Evolutionary conservation across 2,888 invertebrate genomes (phyloP).

Genomic region (Heliconius cydno): DNA sequence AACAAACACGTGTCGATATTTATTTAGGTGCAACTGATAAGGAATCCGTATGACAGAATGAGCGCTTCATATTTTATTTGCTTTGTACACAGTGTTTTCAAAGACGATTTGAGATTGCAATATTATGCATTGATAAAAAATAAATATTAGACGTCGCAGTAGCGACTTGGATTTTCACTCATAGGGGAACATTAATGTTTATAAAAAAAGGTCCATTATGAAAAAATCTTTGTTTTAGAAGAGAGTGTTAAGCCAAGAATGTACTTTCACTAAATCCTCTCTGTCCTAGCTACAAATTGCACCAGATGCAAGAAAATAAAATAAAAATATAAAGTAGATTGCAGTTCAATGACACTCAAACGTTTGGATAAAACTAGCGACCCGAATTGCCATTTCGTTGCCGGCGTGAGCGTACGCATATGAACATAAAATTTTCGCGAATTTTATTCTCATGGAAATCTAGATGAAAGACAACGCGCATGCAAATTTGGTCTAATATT

Average conservation of each 20-base stretch:
- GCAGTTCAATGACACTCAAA: slow-evolving; percentile 65
- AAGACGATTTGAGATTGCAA: slow-evolving; percentile 32
- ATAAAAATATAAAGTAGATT: slow-evolving; percentile 16
- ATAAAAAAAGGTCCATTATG: not conserved
- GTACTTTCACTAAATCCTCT: not conserved
- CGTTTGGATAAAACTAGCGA: slow-evolving; percentile 61
- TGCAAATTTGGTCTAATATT: slow-evolving; percentile 27
- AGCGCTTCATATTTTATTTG: slow-evolving; percentile 39
- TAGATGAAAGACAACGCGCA: slow-evolving; percentile 19
- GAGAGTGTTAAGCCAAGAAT: not conserved
- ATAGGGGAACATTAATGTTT: not conserved
- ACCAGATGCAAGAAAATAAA: slow-evolving; percentile 36
- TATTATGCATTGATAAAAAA: slow-evolving; percentile 35
- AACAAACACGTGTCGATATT: slow-evolving; percentile 54
- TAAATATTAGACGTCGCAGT: not conserved
- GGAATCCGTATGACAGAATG: slow-evolving; percentile 35
- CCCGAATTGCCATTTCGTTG: slow-evolving; percentile 60
- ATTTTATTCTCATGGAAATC: slow-evolving; percentile 35
- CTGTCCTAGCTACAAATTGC: not conserved
- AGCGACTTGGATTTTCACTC: not conserved
- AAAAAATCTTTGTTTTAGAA: not conserved
- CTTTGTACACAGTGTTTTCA: not conserved
- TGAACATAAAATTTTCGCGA: slow-evolving; percentile 49
- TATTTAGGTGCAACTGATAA: slow-evolving; percentile 55
- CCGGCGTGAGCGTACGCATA: slow-evolving; percentile 55